Evolutionary conservation across 2,888 invertebrate species (phyloP).

Genomic region (Ypsolopha scabrella): DNA sequence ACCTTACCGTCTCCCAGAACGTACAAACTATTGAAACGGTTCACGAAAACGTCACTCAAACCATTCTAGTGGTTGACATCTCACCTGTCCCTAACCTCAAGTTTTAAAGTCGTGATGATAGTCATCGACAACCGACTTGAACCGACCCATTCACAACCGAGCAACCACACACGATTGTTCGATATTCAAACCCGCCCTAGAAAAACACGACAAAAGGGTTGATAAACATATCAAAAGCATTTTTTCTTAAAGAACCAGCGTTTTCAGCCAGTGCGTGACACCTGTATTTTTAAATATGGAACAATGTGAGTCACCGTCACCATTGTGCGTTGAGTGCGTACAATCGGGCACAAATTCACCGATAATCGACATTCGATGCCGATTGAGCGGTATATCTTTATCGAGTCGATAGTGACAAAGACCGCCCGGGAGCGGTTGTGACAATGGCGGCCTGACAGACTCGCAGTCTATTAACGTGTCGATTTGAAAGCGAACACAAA

Average conservation of each 20-base stretch:
- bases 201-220: constrained; percentile 40
- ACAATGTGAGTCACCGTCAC: constrained; percentile 39
- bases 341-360: constrained; percentile 50
- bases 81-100: constrained; percentile 65
- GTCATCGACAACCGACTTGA: constrained; percentile 43
- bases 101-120: constrained; percentile 35
- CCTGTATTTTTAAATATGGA: constrained; percentile 50
- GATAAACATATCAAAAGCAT: constrained; percentile 66
- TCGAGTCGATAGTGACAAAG: constrained; percentile 28
- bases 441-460: constrained; percentile 17
- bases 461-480: constrained; percentile 7
- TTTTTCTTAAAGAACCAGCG: constrained; percentile 19
- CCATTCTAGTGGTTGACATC: constrained; percentile 57
- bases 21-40: constrained; percentile 24
- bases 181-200: constrained; percentile 42
- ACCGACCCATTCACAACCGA: constrained; percentile 46
- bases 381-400: constrained; percentile 33
- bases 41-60: constrained; percentile 18
- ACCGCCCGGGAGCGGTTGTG: constrained; percentile 44
- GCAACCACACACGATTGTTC: constrained; percentile 34
- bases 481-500: constrained; percentile 15
- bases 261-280: constrained; percentile 30
- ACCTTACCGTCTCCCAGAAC: constrained; percentile 31
- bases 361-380: constrained; percentile 53
- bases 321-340: constrained; percentile 33